Base-by-base conservation (phyloP, 2,113 vertebrate genomes). In the Acinonyx jubatus region DNA sequence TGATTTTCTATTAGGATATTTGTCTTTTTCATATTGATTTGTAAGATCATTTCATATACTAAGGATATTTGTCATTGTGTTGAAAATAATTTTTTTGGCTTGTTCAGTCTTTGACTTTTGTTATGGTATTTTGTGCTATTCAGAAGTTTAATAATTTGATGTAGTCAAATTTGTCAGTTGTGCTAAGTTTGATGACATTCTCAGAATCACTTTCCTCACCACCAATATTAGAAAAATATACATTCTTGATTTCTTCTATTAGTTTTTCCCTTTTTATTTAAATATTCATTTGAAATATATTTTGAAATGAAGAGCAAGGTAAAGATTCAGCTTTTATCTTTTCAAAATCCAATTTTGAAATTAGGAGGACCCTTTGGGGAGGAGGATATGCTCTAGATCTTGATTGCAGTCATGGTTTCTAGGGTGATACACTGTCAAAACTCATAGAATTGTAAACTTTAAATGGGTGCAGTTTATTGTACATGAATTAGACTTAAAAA, bases 71-170 rank as follows among this genome's bases (percentile, higher is more conserved):
- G 41, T 93, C 21, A 71, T 84, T 93, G 50, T 65, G 1, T 68
- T 68, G 21, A 79, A 82, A 95, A 33, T 61, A 86, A 57, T 41
- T 65, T 61, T 95, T 87, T 33, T 80, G 55, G 33, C 63, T 25
- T 87, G 11, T 82, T 87, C 15, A 61, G 52, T 73, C 29, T 95
- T 85, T 95, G 9, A 65, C 45, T 63, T 92, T 66, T 27, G 8
- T 78, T 93, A 52, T 63, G 31, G 5, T 76, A 69, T 95, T 73
- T 88, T 85, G 23, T 95, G 33, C 50, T 95, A 25, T 83, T 94
- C n/a, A 85, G 36, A 84, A 97, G 80, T 48, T 52, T 89, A 74
- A 57, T 23, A 29, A 88, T 91, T 83, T 41, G 41, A 71, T 91
- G 3, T 45, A 50, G 61, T 93, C 29, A 76, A 36, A 76, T 80